Percentiles rank a stretch among this genome's conserved stretches.
Conservation (phyloP, 1,140 invertebrate species). For the Phymastichus coffea region DNA sequence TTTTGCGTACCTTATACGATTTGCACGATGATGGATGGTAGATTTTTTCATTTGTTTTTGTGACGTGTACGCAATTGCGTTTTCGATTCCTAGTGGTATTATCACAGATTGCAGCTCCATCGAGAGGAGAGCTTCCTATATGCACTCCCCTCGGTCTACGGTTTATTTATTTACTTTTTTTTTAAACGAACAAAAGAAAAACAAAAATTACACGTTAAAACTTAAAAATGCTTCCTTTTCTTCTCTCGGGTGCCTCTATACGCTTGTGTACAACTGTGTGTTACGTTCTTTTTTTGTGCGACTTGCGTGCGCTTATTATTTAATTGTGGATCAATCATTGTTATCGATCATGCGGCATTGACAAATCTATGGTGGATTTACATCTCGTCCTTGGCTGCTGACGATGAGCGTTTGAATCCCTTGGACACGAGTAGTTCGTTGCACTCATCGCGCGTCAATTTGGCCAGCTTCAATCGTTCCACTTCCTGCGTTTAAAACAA, state of each 20-base stretch:
- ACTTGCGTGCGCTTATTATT: no score
- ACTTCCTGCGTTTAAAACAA: conserved; percentile 62
- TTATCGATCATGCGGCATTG: no score
- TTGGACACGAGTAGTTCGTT: conserved; percentile 65
- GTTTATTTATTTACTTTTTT: no score
- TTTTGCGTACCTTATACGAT: no score
- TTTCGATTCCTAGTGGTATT: conserved; percentile 31
- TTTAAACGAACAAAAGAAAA: conserved; percentile 18
- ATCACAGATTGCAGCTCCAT: conserved; percentile 37
- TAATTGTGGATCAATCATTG: no score
- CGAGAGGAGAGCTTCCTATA: conserved; percentile 15
- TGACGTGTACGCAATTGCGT: no score
- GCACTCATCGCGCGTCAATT: conserved; percentile 65
- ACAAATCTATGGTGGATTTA: no score
- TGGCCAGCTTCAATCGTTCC: conserved; percentile 63
- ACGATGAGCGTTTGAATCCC: conserved; percentile 60
- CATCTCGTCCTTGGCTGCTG: conserved; percentile 45
- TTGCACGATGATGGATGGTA: no score
- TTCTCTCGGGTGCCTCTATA: conserved; percentile 18
- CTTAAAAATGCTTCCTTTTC: conserved; percentile 26
- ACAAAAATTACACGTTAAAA: not conserved
- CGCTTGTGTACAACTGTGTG: conserved; percentile 23
- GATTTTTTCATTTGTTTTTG: no score
- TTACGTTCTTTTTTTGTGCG: no score
- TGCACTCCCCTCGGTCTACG: conserved; percentile 25